Conservation (phyloP, 2,797 vertebrate genomes). For the Tarsius wallacei region DNA sequence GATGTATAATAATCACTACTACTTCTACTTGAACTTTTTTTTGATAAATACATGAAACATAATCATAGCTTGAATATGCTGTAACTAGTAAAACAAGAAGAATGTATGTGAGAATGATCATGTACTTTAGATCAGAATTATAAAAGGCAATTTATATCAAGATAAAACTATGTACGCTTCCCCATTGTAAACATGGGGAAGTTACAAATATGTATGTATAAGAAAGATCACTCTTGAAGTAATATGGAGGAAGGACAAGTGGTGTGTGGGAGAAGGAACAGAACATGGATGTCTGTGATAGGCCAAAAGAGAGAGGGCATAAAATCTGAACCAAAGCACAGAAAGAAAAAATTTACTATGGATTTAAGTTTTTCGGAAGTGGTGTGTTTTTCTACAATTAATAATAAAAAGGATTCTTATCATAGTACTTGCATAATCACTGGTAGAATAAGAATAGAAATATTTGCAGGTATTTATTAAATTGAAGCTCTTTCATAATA, state of each 20-base stretch:
- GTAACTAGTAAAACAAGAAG: background rate
- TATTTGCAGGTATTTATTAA: background rate
- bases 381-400: background rate
- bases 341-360: background rate
- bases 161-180: background rate
- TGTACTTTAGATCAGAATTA: background rate
- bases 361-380: constrained; percentile 1
- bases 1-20: background rate
- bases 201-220: background rate
- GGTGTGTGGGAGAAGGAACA: rapidly evolving
- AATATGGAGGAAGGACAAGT: background rate
- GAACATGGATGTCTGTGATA: background rate
- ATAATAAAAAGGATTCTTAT: background rate
- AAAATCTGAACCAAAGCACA: background rate
- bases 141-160: background rate
- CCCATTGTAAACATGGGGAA: background rate
- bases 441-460: background rate
- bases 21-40: background rate
- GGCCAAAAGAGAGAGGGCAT: background rate
- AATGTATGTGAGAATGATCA: background rate
- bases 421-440: background rate
- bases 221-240: background rate
- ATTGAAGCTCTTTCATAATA: background rate
- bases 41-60: background rate
- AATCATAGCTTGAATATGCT: background rate